Evolutionary conservation across 2,797 vertebrate genomes (phyloP), one percentile per base, ranked within the genome.

Genomic region (Atherinosoma microstoma): DNA sequence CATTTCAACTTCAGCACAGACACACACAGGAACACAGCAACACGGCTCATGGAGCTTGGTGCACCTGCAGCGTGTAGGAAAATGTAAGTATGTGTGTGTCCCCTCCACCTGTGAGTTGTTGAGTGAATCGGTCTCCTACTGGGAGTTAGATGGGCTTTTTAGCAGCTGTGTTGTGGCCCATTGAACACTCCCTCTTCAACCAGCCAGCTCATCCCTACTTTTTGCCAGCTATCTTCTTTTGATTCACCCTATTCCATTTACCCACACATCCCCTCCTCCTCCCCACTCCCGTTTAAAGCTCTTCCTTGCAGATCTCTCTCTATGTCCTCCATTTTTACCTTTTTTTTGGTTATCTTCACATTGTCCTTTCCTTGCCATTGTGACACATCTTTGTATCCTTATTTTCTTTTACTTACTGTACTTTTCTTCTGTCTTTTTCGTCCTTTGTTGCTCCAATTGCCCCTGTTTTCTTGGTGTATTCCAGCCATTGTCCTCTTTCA

Each of bases 111-210:
- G 85, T 63, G 79, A 76, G 62, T 32, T 69, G 75, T 62, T 84
- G 73, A 88, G 88, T 82, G 64, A 70, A 86, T 85, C 84, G 74
- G 78, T 73, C 73, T 82, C 87, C 2, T 58, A 67, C 89, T 85
- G 85, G 72, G 87, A 86, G 76, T 58, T 54, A 88, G 86, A 88
- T 88, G 82, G 76, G 76, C 80, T 86, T 86, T 83, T 83, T 67
- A 85, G 76, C 45, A 22, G 79, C 69, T 76, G 77, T 2, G 73
- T 69, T 78, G 67, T 82, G 86, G 83, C 78, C 77, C 84, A 85
- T 90, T 89, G 85, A 87, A 77, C 85, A 78, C 57, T 73, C 64
- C 22, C 47, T 67, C 57, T 38, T 67, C 34, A 27, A 67, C 58
- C 62, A 67, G 56, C 71, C 70, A 34, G 58, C 78, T 89, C 76